A percentile compares a stretch with the other conserved stretches of the same genome.
Conservation (phyloP, 2,888 invertebrate species). For the Oscheius sp. region DNA sequence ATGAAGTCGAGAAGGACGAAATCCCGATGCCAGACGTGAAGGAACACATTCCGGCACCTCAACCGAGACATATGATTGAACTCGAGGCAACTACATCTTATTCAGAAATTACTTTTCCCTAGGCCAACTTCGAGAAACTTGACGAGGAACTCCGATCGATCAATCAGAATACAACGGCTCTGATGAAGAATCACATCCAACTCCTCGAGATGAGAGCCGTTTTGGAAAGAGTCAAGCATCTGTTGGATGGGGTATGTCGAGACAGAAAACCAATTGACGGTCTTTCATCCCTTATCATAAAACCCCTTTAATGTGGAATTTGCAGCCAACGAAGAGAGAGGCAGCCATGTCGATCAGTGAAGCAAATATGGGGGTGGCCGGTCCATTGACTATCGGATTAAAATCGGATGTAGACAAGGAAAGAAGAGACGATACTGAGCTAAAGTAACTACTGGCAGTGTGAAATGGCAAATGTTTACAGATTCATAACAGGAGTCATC, state of each 20-base stretch:
- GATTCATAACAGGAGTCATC: constrained; percentile 97
- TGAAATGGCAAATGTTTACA: constrained; percentile 65
- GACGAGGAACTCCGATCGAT: constrained; percentile 61
- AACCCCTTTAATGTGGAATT: too few species aligned
- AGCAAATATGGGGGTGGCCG: constrained; percentile 52
- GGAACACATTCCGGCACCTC: constrained; percentile 57
- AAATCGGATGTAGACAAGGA: constrained; percentile 45
- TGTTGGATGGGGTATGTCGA: constrained; percentile 52
- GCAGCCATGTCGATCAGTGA: constrained; percentile 62
- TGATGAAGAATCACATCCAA: constrained; percentile 57
- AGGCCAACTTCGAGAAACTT: constrained; percentile 63
- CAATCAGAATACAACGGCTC: constrained; percentile 53
- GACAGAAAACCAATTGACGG: constrained; percentile 17
- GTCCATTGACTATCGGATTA: constrained; percentile 43
- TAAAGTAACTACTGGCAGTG: constrained; percentile 37
- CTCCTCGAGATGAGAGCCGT: constrained; percentile 61
- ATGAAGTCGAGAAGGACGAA: constrained; percentile 52
- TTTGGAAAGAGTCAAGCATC: constrained; percentile 51
- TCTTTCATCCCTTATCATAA: constrained; percentile 25
- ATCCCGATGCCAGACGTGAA: constrained; percentile 52
- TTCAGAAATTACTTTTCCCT: constrained; percentile 2
- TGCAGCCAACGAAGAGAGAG: constrained; percentile 50
- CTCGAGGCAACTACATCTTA: constrained; percentile 47
- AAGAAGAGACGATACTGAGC: constrained; percentile 48
- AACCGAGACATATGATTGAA: constrained; percentile 62